Evolutionary conservation across 1,140 invertebrate genomes (phyloP).

Genomic region (Psilanteris sp.): DNA sequence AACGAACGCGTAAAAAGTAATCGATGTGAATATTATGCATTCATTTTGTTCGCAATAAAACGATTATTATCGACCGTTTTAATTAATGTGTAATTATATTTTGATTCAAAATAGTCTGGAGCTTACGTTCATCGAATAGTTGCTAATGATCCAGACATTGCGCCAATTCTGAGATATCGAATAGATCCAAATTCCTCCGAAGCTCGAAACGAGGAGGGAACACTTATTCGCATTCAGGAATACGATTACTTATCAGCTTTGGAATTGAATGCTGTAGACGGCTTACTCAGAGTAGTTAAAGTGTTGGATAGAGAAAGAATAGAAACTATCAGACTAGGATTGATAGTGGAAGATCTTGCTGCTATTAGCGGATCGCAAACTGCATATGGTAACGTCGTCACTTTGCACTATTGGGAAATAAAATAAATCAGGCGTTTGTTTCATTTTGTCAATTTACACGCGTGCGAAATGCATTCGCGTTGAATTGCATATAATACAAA

Average conservation of each 20-base stretch:
- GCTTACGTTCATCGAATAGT: conserved; percentile 84
- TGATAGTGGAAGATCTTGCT: conserved; percentile 92
- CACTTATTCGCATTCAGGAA: conserved; percentile 84
- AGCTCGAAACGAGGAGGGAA: conserved; percentile 90
- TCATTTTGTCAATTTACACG: too few relatives aligned
- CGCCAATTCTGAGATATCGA: conserved; percentile 87
- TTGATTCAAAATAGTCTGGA: conserved; percentile 82
- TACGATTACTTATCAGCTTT: conserved; percentile 87
- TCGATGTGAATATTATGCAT: too few relatives aligned
- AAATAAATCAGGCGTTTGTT: too few relatives aligned
- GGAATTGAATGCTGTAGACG: conserved; percentile 88
- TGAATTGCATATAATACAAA: too few relatives aligned
- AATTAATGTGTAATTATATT: not conserved
- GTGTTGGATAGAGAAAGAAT: conserved; percentile 91
- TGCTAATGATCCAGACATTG: conserved; percentile 90
- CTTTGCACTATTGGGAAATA: conserved; percentile 2
- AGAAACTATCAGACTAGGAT: conserved; percentile 87
- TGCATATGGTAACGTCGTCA: conserved; percentile 86
- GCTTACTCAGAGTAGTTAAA: conserved; percentile 84
- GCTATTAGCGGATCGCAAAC: conserved; percentile 87
- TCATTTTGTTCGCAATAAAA: too few relatives aligned
- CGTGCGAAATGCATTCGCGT: too few relatives aligned
- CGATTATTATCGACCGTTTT: too few relatives aligned
- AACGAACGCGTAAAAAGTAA: too few relatives aligned
- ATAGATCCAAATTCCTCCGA: conserved; percentile 86